Conservation (phyloP, 2,888 invertebrate genomes). For the Epistrophe grossulariae region DNA sequence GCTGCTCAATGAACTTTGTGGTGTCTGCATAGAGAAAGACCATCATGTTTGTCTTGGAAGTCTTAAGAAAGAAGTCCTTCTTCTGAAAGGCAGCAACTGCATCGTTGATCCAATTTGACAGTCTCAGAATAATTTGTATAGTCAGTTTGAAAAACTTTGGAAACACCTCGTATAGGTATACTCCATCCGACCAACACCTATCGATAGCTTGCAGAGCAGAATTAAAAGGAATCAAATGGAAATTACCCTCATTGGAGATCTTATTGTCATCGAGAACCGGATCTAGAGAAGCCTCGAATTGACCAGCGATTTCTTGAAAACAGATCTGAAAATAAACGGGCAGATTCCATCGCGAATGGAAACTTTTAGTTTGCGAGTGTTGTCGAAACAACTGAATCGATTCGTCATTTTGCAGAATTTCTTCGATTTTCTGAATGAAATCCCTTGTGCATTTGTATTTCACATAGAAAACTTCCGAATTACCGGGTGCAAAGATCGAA, state of each 20-base stretch:
- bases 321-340: constrained; percentile 97
- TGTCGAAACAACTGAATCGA: constrained; percentile 86
- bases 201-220: constrained; percentile 85
- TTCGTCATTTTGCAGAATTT: constrained; percentile 85
- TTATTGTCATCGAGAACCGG: constrained; percentile 79
- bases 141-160: constrained; percentile 95
- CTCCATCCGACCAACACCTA: constrained; percentile 90
- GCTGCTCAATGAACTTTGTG: constrained; percentile 77
- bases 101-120: constrained; percentile 88
- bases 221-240: constrained; percentile 82
- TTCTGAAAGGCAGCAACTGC: constrained; percentile 81
- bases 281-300: constrained; percentile 80
- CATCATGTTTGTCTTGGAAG: constrained; percentile 78
- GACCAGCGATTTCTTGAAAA: constrained; percentile 96
- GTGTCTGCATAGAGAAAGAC: constrained; percentile 80
- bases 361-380: constrained; percentile 90
- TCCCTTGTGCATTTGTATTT: constrained; percentile 91
- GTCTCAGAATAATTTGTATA: constrained; percentile 92
- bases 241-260: constrained; percentile 71
- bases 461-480: constrained; percentile 93
- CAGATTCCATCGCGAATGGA: constrained; percentile 95
- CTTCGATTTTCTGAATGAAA: constrained; percentile 90
- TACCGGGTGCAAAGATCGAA: constrained; percentile 95
- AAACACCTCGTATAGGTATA: constrained; percentile 91
- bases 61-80: constrained; percentile 71